A percentile compares a stretch with the other conserved stretches of the same genome.
Conservation (phyloP, 2,113 vertebrate species). For the Tupaia chinensis region DNA sequence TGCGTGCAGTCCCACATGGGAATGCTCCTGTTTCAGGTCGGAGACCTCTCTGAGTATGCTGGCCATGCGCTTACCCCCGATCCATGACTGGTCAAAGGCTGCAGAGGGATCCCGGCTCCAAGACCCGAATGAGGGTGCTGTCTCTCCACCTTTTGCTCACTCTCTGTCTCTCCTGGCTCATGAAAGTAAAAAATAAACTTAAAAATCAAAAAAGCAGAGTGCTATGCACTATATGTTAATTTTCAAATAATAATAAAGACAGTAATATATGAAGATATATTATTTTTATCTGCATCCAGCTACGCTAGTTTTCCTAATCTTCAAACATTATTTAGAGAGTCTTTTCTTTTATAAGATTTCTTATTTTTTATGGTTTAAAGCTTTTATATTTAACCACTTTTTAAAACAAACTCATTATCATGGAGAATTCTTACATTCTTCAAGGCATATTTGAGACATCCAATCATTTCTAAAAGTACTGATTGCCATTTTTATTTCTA, state of each 20-base stretch:
- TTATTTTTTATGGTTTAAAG: not conserved
- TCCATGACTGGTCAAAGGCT: no score
- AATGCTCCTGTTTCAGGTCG: no score
- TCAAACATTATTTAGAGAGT: conserved; percentile 14
- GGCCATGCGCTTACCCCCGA: no score
- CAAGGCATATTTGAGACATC: not conserved
- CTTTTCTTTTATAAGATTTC: not conserved
- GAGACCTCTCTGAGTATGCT: no score
- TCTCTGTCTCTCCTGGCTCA: no score
- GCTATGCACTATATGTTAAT: not conserved
- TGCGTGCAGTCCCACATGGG: no score
- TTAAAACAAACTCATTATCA: not conserved
- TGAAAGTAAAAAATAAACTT: no score
- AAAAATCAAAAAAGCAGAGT: not conserved
- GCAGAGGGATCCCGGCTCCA: no score
- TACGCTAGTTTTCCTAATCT: not conserved
- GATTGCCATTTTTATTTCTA: not conserved
- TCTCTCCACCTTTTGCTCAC: no score
- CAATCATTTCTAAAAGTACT: not conserved
- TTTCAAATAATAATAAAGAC: not conserved
- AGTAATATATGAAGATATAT: not conserved
- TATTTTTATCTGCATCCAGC: not conserved
- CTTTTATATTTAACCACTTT: not conserved
- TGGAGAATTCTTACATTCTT: not conserved
- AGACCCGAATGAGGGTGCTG: no score